Base-by-base conservation (phyloP, 2,113 vertebrate species). In the Panthera tigris region DNA sequence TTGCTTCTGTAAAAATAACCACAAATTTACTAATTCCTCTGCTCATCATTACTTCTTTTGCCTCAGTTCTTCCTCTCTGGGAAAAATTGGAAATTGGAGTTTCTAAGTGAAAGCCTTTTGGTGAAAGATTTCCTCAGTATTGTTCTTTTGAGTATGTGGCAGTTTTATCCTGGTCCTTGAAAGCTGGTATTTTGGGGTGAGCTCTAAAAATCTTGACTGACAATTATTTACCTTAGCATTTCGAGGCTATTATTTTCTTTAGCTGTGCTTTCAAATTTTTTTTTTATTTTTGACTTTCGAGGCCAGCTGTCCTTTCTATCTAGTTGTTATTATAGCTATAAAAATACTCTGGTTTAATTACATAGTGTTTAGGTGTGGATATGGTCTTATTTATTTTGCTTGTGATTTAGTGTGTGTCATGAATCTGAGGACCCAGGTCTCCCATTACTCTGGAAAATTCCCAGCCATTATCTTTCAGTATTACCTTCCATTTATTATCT, bases 401-500 rank as follows among this genome's bases (percentile, higher is more conserved):
- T 76, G 39, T 52, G 39, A 68, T 45, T 74, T 73, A 52, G 23
- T 63, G 8, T 39, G 69, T 78, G 85, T 89, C 57, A 23, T 82
- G 50, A 87, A 76, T 82, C 21, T 89, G 63, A 85, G 50, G 36
- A 57, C 18, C 18, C 10, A 15, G 18, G 7, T 48, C 16, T 93
- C 68, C 41, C 6, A 52, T 74, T 86, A 36, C 27, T 89, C 33
- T 86, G 73, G 41, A 81, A 90, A 85, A 65, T 87, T 41, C n/a
- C 68, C 55, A 36, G 5, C 33, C n/a, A 41, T 94, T 76, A 50
- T 87, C 57, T 74, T 86, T 69, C 86, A 86, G 15, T 73, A 61
- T 63, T 57, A 4, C n/a, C n/a, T 92, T 92, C 86, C 65, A 69
- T 85, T 92, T 81, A 39, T 95, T 50, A 74, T 27, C 50, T 96